Percentiles rank a stretch among this genome's conserved stretches.
phyloP scores from a whole-genome alignment of 2,888 invertebrate species.

The Plagiodera versicolora region DNA sequence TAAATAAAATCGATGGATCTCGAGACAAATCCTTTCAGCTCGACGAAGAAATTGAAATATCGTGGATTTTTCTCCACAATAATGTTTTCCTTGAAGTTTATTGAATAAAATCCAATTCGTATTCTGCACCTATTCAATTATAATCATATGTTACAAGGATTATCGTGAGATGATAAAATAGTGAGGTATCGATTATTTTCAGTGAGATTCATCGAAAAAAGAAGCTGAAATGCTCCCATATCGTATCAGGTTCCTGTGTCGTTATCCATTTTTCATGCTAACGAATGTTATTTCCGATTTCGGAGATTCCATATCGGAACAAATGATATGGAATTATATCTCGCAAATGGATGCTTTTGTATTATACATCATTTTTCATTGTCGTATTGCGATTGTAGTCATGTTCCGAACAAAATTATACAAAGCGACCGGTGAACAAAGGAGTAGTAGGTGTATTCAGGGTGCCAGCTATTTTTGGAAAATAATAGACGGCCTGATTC shows the following conservation, averaged over 20 bases:
- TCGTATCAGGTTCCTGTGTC: slow-evolving; percentile 20
- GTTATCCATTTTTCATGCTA: slow-evolving; percentile 27
- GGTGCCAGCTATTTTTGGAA: neutral
- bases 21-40: neutral
- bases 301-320: slow-evolving; percentile 18
- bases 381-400: neutral
- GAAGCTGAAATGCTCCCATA: neutral
- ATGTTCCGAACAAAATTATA: neutral
- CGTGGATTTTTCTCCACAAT: neutral
- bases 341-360: slow-evolving; percentile 5
- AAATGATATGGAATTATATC: slow-evolving; percentile 14
- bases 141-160: too few relatives aligned
- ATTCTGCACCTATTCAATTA: neutral
- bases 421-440: neutral
- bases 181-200: too few relatives aligned
- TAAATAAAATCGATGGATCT: slow-evolving; percentile 13
- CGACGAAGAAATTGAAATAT: neutral
- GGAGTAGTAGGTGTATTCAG: neutral
- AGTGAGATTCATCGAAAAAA: neutral
- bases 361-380: slow-evolving; percentile 12
- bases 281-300: slow-evolving; percentile 22
- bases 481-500: neutral
- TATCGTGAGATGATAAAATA: too few relatives aligned
- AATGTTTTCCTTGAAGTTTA: neutral
- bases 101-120: neutral